These are phyloP conservation scores for Rhynchophorus ferrugineus DNA, from an alignment of 1,140 invertebrate species.

Conservation along the genomic window DNA sequence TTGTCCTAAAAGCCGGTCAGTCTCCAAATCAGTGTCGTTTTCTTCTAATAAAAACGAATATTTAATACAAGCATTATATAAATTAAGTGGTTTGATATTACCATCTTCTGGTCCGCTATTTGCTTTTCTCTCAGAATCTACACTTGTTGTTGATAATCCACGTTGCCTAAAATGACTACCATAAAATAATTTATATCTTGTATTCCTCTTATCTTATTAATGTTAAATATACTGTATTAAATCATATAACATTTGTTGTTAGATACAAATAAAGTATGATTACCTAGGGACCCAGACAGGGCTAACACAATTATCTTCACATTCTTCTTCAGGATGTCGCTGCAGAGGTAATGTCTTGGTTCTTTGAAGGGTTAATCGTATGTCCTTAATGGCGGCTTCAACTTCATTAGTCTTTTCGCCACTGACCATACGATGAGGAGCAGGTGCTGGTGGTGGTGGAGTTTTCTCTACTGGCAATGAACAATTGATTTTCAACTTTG, in stretches of 20 bases:
- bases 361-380: conserved; percentile 67
- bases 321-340: conserved; percentile 38
- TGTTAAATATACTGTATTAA: conserved; percentile 2
- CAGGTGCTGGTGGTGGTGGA: conserved; percentile 61
- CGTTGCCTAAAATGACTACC: conserved; percentile 38
- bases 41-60: conserved; percentile 50
- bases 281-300: conserved; percentile 62
- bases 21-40: conserved; percentile 82
- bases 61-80: no score
- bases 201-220: not conserved
- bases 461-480: conserved; percentile 40
- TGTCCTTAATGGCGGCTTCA: conserved; percentile 74
- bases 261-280: no score
- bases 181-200: conserved; percentile 4
- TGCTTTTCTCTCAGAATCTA: conserved; percentile 38
- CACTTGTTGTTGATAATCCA: conserved; percentile 39
- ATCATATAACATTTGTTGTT: no score
- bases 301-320: conserved; percentile 41
- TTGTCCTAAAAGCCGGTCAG: conserved; percentile 79
- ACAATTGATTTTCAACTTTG: not conserved
- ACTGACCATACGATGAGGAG: conserved; percentile 46
- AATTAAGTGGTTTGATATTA: conserved; percentile 29
- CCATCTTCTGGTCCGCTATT: conserved; percentile 42
- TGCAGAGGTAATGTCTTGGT: conserved; percentile 60
- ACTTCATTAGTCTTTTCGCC: conserved; percentile 47